Percentiles rank a stretch among this genome's conserved stretches.
These are phyloP conservation scores for Melanostigma gelatinosum DNA, from an alignment of 2,113 vertebrate genomes.

Conservation along the genomic window DNA sequence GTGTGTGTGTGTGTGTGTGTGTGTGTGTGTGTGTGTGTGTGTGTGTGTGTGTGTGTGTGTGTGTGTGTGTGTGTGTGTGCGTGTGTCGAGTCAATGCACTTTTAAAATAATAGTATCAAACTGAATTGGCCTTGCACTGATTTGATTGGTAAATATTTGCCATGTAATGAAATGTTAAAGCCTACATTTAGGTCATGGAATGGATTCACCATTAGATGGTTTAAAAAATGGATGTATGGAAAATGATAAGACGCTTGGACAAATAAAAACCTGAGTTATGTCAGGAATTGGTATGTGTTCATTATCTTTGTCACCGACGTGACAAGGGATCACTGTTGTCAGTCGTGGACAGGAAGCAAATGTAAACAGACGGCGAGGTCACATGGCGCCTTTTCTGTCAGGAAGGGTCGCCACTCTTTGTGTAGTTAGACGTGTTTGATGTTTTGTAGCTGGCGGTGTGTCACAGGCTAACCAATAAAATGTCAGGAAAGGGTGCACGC, in stretches of 20 bases:
- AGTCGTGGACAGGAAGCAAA: slow-evolving; percentile 37
- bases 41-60: slow-evolving; percentile 31
- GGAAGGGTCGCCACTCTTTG: slow-evolving; percentile 37
- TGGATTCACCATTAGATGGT: background rate
- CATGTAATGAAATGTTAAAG: slow-evolving; percentile 1
- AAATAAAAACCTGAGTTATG: background rate
- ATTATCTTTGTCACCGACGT: background rate
- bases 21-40: slow-evolving; percentile 32
- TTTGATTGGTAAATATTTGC: slow-evolving; percentile 30
- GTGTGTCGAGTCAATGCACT: slow-evolving; percentile 41
- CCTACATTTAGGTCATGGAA: background rate
- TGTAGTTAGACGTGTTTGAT: slow-evolving; percentile 60
- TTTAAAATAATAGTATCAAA: background rate
- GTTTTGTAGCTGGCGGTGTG: slow-evolving; percentile 65
- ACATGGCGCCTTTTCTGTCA: slow-evolving; percentile 31
- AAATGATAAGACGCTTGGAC: background rate
- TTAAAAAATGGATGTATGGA: background rate
- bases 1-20: slow-evolving; percentile 33
- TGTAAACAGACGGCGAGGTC: slow-evolving; percentile 59
- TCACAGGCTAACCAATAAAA: slow-evolving; percentile 64
- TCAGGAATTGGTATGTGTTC: background rate
- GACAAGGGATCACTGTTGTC: background rate
- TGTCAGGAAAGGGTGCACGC: slow-evolving; percentile 46
- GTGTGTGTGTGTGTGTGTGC: slow-evolving; percentile 25
- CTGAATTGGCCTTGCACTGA: slow-evolving; percentile 20